Evolutionary conservation across 2,113 vertebrate genomes (phyloP).

Genomic region (Pseudopipra pipra): DNA sequence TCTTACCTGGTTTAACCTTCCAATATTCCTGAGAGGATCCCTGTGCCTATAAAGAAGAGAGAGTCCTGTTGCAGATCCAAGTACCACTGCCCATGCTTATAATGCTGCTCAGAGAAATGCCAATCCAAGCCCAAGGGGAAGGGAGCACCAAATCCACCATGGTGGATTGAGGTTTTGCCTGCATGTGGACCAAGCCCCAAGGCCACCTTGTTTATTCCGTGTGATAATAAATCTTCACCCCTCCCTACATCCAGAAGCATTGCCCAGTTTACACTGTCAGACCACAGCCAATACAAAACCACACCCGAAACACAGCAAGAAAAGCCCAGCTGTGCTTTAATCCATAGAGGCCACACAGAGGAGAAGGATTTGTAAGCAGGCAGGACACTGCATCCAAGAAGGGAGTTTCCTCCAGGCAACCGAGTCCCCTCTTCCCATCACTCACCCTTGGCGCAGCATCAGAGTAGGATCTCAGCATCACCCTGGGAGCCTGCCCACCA

Average conservation of each 20-base stretch:
- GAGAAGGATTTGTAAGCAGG: background rate
- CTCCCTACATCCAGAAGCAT: background rate
- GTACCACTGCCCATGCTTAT: background rate
- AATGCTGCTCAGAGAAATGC: background rate
- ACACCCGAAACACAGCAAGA: background rate
- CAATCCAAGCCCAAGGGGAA: background rate
- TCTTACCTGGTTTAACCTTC: conserved; percentile 25
- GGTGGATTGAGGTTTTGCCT: background rate
- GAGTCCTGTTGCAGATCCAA: background rate
- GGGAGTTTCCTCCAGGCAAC: background rate
- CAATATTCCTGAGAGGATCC: background rate
- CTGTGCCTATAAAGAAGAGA: background rate
- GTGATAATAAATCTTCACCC: background rate
- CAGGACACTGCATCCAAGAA: background rate
- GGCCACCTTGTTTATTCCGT: background rate
- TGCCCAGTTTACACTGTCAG: background rate
- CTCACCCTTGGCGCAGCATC: background rate
- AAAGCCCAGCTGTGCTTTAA: background rate
- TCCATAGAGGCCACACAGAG: fast-evolving
- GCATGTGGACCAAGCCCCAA: background rate
- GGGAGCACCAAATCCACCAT: background rate
- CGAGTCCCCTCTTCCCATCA: fast-evolving
- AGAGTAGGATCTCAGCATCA: background rate
- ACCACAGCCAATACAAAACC: background rate
- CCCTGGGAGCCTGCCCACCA: background rate